A percentile compares a stretch with the other conserved stretches of the same genome.
phyloP scores from a whole-genome alignment of 2,113 vertebrate species.

The Ellobius talpinus region DNA sequence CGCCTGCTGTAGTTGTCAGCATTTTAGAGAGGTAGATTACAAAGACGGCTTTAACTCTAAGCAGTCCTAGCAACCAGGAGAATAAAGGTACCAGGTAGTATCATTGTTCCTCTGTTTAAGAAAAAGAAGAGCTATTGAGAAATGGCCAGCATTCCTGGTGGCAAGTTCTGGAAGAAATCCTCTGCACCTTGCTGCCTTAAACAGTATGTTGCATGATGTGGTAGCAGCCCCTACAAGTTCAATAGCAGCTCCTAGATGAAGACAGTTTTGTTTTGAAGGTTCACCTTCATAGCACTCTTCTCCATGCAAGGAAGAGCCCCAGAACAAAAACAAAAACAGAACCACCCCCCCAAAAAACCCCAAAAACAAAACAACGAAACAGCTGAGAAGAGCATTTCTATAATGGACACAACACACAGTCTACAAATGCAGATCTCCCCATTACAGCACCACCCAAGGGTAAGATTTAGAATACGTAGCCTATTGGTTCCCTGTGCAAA shows the following conservation, averaged over 20 bases:
- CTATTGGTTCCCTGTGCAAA: background rate
- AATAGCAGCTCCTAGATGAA: background rate
- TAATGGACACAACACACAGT: background rate
- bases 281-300: background rate
- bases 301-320: constrained; percentile 13
- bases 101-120: background rate
- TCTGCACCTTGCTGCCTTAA: background rate
- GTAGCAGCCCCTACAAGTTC: background rate
- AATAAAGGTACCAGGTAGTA: constrained; percentile 40
- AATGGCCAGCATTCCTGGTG: constrained; percentile 38
- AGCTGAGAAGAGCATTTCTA: constrained; percentile 10
- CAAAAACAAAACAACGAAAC: background rate
- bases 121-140: background rate
- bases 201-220: background rate
- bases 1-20: background rate
- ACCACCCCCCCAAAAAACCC: background rate
- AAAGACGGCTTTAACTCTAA: constrained; percentile 13
- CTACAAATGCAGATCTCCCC: background rate
- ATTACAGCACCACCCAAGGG: background rate
- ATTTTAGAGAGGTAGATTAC: background rate
- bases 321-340: background rate
- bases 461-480: constrained; percentile 36
- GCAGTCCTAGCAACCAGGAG: constrained; percentile 29
- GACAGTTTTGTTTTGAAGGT: background rate
- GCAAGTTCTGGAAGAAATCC: constrained; percentile 10